Evolutionary conservation across 1,140 invertebrate genomes (phyloP), one percentile per base, ranked within the genome.

Genomic region (Drosophila virilis): DNA sequence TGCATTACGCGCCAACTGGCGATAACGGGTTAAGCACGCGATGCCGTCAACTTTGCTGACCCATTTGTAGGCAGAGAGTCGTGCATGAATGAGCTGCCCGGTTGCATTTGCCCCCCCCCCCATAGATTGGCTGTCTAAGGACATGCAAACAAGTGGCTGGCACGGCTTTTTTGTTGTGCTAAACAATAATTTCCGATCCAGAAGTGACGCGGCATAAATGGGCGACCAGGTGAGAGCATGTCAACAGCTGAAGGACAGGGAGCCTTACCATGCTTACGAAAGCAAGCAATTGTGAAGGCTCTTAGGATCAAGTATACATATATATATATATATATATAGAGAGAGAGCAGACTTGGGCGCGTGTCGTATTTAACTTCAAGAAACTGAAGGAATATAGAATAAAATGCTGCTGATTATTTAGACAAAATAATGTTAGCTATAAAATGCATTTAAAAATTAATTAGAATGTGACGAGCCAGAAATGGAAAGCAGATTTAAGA

Each of bases 11-110:
- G 35, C n/a, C 58, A 12, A 6, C 45, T 61, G 54, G 59, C 83
- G 83, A 88, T 86, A 88, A 86, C 68, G 65, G 61, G 32, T 52
- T 54, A 45, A 65, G 65, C 83, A 86, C 79, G 82, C 82, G 58
- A 83, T 48, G 40, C 57, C 60, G 37, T 33, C 43, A 51, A 37
- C 15, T 12, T 22, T n/a, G 45, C 45, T 78, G 71, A 74, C 83
- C 82, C 82, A 86, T 78, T 81, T 81, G 78, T 62, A 5, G 48
- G 33, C 52, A 2, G 12, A 48, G n/a, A 40, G 9, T 28, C 37
- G 35, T 58, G 45, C 2, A 22, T 40, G 45, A 61, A 43, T 67
- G 52, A 57, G 10, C 32, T 38, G 50, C n/a, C 22, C 48, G 15
- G 17, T 62, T 45, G 48, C 52, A 71, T 35, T 43, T 35, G 13